phyloP scores from a whole-genome alignment of 2,113 vertebrate genomes.

The Macaca mulatta region DNA sequence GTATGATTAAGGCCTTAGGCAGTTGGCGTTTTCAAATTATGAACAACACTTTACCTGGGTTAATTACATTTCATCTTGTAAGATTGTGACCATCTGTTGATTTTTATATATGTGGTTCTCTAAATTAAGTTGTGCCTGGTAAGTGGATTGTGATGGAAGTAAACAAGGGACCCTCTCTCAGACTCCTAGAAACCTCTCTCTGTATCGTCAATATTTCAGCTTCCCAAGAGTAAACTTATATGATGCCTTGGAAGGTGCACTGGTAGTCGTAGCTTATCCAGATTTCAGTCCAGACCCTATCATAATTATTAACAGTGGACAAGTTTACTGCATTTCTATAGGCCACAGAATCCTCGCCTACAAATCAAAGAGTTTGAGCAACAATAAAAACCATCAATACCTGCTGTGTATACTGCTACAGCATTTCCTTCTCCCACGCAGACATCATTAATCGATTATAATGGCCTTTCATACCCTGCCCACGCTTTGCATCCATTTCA shows the following conservation, averaged over 20 bases:
- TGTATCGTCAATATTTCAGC: neutral
- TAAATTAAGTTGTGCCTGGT: neutral
- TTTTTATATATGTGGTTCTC: neutral
- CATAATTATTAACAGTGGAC: neutral
- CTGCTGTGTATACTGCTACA: neutral
- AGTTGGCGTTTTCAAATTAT: neutral
- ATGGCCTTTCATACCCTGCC: neutral
- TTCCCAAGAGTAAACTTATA: neutral
- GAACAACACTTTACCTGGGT: neutral
- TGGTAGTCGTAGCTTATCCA: neutral
- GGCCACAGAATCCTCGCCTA: fast-evolving
- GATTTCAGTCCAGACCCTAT: neutral
- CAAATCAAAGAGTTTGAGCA: neutral
- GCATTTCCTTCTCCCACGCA: neutral
- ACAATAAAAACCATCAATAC: neutral
- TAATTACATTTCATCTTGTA: neutral
- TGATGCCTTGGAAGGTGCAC: neutral
- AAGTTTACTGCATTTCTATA: neutral
- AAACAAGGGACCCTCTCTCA: neutral
- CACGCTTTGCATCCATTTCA: neutral
- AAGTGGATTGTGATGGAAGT: neutral
- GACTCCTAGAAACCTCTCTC: neutral
- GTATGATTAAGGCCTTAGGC: neutral
- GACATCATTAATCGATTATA: neutral
- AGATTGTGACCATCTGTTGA: neutral